These are phyloP conservation scores for Tetropium fuscum DNA, from an alignment of 2,888 invertebrate species.

Conservation along the genomic window DNA sequence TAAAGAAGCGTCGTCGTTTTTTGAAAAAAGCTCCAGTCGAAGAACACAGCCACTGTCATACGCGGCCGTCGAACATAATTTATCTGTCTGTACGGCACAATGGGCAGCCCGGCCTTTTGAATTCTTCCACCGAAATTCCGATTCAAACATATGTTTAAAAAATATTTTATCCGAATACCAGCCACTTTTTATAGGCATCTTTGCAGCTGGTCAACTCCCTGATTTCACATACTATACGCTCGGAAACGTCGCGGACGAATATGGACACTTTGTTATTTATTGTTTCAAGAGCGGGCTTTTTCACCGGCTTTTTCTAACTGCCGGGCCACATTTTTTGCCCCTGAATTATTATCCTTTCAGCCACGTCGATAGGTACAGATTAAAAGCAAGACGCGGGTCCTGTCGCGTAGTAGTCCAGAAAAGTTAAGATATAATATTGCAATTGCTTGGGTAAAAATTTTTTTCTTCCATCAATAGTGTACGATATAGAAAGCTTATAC, in stretches of 20 bases:
- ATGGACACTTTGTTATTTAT: slow-evolving; percentile 53
- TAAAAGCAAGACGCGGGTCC: no score
- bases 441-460: no score
- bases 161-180: slow-evolving; percentile 65
- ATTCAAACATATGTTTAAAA: slow-evolving; percentile 66
- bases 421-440: no score
- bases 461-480: no score
- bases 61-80: slow-evolving; percentile 66
- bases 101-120: slow-evolving; percentile 62
- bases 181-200: slow-evolving; percentile 55
- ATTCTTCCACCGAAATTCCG: slow-evolving; percentile 65
- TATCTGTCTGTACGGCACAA: slow-evolving; percentile 66
- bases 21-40: slow-evolving; percentile 20
- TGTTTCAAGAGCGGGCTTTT: slow-evolving; percentile 45
- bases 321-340: slow-evolving; percentile 30
- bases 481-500: no score
- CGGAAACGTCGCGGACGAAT: slow-evolving; percentile 50
- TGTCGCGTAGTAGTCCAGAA: no score
- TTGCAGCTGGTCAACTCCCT: slow-evolving; percentile 57
- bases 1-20: slow-evolving; percentile 46
- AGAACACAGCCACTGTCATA: slow-evolving; percentile 64
- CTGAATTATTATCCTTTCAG: slow-evolving; percentile 26
- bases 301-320: slow-evolving; percentile 33
- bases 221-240: slow-evolving; percentile 53
- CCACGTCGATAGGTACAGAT: background rate